phyloP scores from a whole-genome alignment of 2,888 invertebrate genomes.

The Thysanoteuthis rhombus region DNA sequence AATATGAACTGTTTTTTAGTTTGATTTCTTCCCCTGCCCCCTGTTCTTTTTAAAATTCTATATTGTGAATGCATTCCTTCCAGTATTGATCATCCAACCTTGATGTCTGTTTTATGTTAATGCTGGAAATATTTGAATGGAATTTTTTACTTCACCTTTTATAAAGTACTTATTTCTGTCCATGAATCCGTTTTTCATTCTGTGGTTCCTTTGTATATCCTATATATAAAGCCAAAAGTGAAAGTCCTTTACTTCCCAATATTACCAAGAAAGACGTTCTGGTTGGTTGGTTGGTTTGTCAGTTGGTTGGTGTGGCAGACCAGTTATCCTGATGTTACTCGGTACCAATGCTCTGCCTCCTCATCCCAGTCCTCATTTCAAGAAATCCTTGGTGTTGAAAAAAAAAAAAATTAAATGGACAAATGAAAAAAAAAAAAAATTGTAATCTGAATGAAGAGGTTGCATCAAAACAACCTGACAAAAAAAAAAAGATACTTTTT shows the following conservation, averaged over 20 bases:
- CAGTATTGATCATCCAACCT: neutral
- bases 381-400: neutral
- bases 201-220: no score
- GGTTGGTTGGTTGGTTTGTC: neutral
- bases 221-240: no score
- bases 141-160: neutral
- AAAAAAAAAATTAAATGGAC: neutral
- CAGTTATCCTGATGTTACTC: constrained; percentile 12
- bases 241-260: no score
- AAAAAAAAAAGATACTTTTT: neutral
- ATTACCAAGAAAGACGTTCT: no score
- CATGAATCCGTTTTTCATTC: neutral
- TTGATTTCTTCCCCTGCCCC: no score
- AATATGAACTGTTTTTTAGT: no score
- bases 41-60: no score
- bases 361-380: neutral
- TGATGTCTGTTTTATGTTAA: neutral
- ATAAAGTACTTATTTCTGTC: neutral
- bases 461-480: neutral
- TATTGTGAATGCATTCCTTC: neutral
- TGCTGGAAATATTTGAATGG: neutral
- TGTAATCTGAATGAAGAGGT: neutral
- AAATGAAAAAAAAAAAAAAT: no score
- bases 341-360: neutral
- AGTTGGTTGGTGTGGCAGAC: constrained; percentile 12